These are phyloP conservation scores for Philopotamus ludificatus DNA, from an alignment of 1,140 invertebrate genomes.

Conservation along the genomic window DNA sequence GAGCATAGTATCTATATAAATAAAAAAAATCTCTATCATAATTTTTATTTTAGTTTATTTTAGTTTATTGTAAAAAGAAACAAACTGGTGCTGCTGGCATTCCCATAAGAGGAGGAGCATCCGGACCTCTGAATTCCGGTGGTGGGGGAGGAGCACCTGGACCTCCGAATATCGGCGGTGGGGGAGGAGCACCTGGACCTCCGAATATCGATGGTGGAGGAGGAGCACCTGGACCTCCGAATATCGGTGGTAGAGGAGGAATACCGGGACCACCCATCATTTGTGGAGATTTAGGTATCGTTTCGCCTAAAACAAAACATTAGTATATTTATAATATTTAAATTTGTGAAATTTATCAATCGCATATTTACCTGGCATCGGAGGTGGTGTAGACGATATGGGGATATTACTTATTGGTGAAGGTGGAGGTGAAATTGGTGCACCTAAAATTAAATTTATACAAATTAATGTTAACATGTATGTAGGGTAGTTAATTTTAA, in stretches of 20 bases:
- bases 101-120: conserved; percentile 50
- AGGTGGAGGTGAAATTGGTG: no score
- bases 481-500: no score
- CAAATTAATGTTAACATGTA: background rate
- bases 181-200: conserved; percentile 36
- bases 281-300: conserved; percentile 44
- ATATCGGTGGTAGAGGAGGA: conserved; percentile 4
- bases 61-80: no score
- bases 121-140: conserved; percentile 46
- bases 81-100: conserved; percentile 28
- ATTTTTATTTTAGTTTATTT: no score
- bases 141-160: conserved; percentile 47
- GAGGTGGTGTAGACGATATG: conserved; percentile 46
- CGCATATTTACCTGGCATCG: conserved; percentile 42
- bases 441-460: background rate
- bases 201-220: conserved; percentile 4
- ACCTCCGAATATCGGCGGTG: conserved; percentile 6
- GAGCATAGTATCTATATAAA: conserved; percentile 42
- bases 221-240: conserved; percentile 35
- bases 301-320: conserved; percentile 25
- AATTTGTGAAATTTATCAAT: conserved; percentile 1
- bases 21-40: background rate
- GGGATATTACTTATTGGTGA: conserved; percentile 40
- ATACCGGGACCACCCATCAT: conserved; percentile 36
- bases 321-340: background rate